A percentile compares a stretch with the other conserved stretches of the same genome.
Conservation (phyloP, 2,888 invertebrate genomes). For the Pimpla rufipes region DNA sequence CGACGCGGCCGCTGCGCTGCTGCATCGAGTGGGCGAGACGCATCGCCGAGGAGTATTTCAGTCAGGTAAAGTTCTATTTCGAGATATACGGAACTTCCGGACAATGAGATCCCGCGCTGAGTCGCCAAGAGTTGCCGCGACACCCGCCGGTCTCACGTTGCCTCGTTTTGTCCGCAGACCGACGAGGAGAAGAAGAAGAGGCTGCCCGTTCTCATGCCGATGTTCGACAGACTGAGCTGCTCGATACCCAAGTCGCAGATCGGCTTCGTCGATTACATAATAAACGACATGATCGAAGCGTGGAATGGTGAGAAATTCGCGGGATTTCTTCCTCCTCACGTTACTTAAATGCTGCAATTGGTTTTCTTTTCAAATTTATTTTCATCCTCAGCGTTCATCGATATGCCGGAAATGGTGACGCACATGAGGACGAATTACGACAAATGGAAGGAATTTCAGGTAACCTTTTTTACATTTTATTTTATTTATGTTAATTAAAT, state of each 20-base stretch:
- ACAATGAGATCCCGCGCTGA: constrained; percentile 15
- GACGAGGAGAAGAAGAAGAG: constrained; percentile 96
- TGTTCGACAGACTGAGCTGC: constrained; percentile 97
- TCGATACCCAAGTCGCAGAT: constrained; percentile 99
- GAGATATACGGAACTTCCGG: constrained; percentile 27
- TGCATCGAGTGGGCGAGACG: constrained; percentile 97
- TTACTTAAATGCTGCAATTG: constrained; percentile 5
- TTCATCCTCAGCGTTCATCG: constrained; percentile 90
- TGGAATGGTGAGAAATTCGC: constrained; percentile 93
- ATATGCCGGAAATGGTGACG: constrained; percentile 95
- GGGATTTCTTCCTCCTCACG: constrained; percentile 6
- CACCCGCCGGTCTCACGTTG: constrained; percentile 16
- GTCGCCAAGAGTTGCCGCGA: constrained; percentile 14
- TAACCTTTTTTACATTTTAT: constrained; percentile 65
- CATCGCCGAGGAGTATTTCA: constrained; percentile 99
- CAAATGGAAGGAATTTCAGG: constrained; percentile 95
- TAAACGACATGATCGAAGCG: constrained; percentile 98
- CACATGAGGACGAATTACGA: constrained; percentile 95
- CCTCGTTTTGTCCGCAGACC: constrained; percentile 89
- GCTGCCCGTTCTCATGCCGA: constrained; percentile 98
- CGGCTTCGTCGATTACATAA: constrained; percentile 98
- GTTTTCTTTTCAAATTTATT: constrained; percentile 19
- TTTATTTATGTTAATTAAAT: too few species aligned
- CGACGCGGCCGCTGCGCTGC: constrained; percentile 93
- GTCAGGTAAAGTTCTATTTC: constrained; percentile 87